Evolutionary conservation across 2,797 vertebrate species (phyloP).

Genomic region (Chaetodon trifasciatus): DNA sequence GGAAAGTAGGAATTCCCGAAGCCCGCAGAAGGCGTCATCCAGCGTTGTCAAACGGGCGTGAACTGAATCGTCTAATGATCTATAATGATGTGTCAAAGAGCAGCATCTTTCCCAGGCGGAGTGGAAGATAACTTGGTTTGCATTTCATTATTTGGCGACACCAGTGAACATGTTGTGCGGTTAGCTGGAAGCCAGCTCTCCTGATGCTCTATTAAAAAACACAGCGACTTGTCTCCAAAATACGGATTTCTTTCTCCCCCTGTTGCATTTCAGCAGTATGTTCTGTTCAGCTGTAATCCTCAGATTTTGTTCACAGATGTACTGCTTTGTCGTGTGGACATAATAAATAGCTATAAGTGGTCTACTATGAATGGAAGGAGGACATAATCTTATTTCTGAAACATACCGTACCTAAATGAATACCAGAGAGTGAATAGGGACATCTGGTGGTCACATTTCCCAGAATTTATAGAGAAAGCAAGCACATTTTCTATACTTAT

Average conservation of each 20-base stretch:
- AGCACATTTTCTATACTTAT: background rate
- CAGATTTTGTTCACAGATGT: background rate
- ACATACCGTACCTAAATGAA: background rate
- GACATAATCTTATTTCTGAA: background rate
- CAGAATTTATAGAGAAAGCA: background rate
- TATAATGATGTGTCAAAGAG: slow-evolving; percentile 62
- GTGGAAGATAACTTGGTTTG: slow-evolving; percentile 41
- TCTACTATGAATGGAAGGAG: too few relatives aligned
- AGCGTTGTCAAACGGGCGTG: slow-evolving; percentile 73
- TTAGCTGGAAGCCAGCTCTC: background rate
- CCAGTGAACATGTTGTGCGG: background rate
- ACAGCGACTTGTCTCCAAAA: background rate
- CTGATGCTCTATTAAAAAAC: background rate
- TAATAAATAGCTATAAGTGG: background rate
- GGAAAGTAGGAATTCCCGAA: slow-evolving; percentile 32
- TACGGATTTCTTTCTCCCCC: too few relatives aligned
- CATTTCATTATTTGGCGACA: background rate
- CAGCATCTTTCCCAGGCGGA: slow-evolving; percentile 32
- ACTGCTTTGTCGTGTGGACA: background rate
- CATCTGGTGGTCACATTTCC: slow-evolving; percentile 56
- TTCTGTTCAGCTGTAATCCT: background rate
- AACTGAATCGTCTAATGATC: slow-evolving; percentile 58
- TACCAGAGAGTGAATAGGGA: slow-evolving; percentile 18
- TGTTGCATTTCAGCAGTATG: background rate
- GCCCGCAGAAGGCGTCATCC: slow-evolving; percentile 17